These are phyloP conservation scores for Tribolium madens DNA, from an alignment of 1,140 invertebrate genomes.

Conservation along the genomic window DNA sequence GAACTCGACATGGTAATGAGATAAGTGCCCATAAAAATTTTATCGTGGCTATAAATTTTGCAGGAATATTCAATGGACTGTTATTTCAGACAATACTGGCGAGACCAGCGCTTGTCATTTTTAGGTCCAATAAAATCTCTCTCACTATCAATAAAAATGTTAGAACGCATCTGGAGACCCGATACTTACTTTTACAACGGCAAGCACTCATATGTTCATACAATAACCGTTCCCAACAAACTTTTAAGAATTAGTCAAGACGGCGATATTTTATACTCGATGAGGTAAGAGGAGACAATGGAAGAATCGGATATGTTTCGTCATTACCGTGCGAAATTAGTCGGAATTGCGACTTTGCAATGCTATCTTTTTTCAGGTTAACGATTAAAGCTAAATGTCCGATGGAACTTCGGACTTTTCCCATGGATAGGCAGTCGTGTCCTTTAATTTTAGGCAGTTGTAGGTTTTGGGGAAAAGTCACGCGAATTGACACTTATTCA, in stretches of 20 bases:
- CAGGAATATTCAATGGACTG: slow-evolving; percentile 98
- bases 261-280: slow-evolving; percentile 94
- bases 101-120: slow-evolving; percentile 86
- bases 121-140: slow-evolving; percentile 83
- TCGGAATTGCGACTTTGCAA: not conserved
- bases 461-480: slow-evolving; percentile 73
- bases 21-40: slow-evolving; percentile 2
- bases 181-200: slow-evolving; percentile 92
- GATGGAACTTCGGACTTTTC: slow-evolving; percentile 96
- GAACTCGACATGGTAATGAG: slow-evolving; percentile 91
- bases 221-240: slow-evolving; percentile 95
- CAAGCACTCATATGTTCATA: slow-evolving; percentile 87
- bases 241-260: slow-evolving; percentile 89
- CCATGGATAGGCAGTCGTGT: slow-evolving; percentile 95
- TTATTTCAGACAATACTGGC: slow-evolving; percentile 94
- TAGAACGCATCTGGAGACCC: slow-evolving; percentile 92
- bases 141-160: slow-evolving; percentile 90
- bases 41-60: slow-evolving; percentile 21
- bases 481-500: not conserved
- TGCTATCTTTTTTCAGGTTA: slow-evolving; percentile 74
- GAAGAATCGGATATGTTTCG: not conserved
- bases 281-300: slow-evolving; percentile 75
- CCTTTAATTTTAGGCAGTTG: slow-evolving; percentile 94
- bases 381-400: slow-evolving; percentile 98
- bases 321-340: not conserved